Conservation (phyloP, 2,797 vertebrate species). For the Argyrosomus regius region DNA sequence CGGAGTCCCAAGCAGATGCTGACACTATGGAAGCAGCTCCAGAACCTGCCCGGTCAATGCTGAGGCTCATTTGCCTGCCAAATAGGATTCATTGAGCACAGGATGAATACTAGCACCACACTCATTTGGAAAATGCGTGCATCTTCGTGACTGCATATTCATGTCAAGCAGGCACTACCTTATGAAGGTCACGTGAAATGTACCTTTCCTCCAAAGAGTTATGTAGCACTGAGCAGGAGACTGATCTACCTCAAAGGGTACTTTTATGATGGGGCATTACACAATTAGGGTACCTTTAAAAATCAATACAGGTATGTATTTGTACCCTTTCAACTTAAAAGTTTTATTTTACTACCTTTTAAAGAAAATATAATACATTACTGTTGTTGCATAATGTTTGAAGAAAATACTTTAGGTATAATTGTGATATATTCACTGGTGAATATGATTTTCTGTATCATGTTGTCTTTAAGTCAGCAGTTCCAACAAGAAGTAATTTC, state of each 20-base stretch:
- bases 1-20: constrained; percentile 85
- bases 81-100: constrained; percentile 50
- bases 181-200: constrained; percentile 9
- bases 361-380: not conserved
- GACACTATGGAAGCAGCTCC: constrained; percentile 80
- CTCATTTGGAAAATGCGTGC: constrained; percentile 11
- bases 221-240: constrained; percentile 16
- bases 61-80: constrained; percentile 76
- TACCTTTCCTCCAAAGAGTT: constrained; percentile 13
- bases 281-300: not conserved
- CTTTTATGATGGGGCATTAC: constrained; percentile 23
- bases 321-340: constrained; percentile 10
- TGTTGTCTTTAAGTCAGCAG: not conserved
- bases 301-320: constrained; percentile 6
- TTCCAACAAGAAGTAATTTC: not conserved
- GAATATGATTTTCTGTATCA: not conserved
- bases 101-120: not conserved
- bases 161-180: not conserved
- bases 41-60: constrained; percentile 68
- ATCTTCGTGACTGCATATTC: constrained; percentile 2
- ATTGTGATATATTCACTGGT: not conserved
- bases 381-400: not conserved
- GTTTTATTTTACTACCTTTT: constrained; percentile 26
- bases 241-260: constrained; percentile 66
- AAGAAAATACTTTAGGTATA: not conserved